Percentiles rank a stretch among this genome's conserved stretches.
Evolutionary conservation across 2,113 vertebrate genomes (phyloP).

Genomic region (Syngnathus floridae): DNA sequence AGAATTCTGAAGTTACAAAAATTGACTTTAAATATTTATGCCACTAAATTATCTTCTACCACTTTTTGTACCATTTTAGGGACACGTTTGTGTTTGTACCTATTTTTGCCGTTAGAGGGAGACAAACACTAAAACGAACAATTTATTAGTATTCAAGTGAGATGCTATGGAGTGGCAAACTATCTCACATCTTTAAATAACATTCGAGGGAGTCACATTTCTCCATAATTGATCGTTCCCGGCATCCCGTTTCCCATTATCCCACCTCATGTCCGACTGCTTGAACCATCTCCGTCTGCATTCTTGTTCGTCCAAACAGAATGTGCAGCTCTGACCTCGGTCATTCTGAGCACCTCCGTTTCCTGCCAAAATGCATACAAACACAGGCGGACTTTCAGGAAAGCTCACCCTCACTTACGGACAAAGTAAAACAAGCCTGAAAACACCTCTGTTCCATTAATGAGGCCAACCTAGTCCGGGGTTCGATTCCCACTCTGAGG

Average conservation of each 20-base stretch:
- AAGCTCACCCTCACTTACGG: not conserved
- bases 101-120: too few species aligned
- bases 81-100: too few species aligned
- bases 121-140: too few species aligned
- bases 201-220: too few species aligned
- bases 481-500: not conserved
- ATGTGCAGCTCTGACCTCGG: not conserved
- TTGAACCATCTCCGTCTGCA: not conserved
- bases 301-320: not conserved
- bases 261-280: not conserved
- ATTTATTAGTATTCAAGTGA: too few species aligned
- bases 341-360: constrained; percentile 4
- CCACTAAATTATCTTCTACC: too few species aligned
- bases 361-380: not conserved
- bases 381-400: constrained; percentile 3
- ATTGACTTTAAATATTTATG: too few species aligned
- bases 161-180: too few species aligned
- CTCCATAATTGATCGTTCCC: not conserved
- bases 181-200: too few species aligned
- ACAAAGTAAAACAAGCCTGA: not conserved
- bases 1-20: too few species aligned
- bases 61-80: too few species aligned
- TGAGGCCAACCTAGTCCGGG: too few species aligned
- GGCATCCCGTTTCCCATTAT: not conserved
- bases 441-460: not conserved